Conservation (phyloP, 92 coral and sea anemone genomes). For the Zoanthus sansibaricus region DNA sequence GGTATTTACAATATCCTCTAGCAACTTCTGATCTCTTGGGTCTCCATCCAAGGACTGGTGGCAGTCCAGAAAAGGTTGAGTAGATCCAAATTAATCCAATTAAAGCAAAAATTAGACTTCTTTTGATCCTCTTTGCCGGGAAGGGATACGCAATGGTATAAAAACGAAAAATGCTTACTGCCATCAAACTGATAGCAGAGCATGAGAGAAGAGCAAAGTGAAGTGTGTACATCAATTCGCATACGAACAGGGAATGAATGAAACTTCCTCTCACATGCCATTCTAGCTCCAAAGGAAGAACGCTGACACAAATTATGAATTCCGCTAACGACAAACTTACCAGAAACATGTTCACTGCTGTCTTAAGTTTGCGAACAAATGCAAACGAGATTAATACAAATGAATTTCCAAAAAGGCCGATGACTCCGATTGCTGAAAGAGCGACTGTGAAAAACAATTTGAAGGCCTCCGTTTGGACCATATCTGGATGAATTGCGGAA, state of each 20-base stretch:
- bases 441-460: constrained; percentile 50
- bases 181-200: constrained; percentile 78
- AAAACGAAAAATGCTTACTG: constrained; percentile 80
- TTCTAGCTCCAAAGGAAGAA: constrained; percentile 80
- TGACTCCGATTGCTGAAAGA: constrained; percentile 53
- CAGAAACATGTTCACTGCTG: constrained; percentile 71
- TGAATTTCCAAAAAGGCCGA: constrained; percentile 72
- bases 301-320: constrained; percentile 51
- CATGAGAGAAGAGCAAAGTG: constrained; percentile 67
- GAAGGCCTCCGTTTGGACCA: constrained; percentile 31
- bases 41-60: constrained; percentile 88
- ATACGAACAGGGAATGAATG: constrained; percentile 64
- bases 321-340: constrained; percentile 81
- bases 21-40: constrained; percentile 31
- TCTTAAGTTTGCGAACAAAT: constrained; percentile 67
- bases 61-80: constrained; percentile 59
- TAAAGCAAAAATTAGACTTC: constrained; percentile 48
- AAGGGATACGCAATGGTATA: constrained; percentile 82
- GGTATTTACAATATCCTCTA: constrained; percentile 33
- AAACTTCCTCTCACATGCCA: constrained; percentile 68
- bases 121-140: constrained; percentile 57
- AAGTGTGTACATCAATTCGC: constrained; percentile 75
- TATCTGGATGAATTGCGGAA: neutral
- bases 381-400: constrained; percentile 72
- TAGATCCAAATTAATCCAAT: constrained; percentile 74